Evolutionary conservation across 2,888 invertebrate genomes (phyloP).

Genomic region (Bombyx huttoni): DNA sequence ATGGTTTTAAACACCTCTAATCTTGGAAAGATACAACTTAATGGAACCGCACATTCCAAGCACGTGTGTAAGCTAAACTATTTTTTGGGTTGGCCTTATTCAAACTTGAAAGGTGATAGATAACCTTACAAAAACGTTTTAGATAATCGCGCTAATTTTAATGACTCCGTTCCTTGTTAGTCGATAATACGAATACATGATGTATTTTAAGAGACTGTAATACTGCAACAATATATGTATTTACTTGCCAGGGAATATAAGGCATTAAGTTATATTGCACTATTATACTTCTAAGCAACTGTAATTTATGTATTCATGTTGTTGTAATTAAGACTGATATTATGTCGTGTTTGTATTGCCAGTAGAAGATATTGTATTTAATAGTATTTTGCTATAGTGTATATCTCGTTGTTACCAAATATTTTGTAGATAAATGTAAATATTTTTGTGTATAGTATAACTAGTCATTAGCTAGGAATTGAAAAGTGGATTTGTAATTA

Average conservation of each 20-base stretch:
- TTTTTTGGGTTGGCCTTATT: slow-evolving; percentile 53
- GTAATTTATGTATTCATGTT: slow-evolving; percentile 20
- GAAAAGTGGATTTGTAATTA: slow-evolving; percentile 19
- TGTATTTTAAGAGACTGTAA: slow-evolving; percentile 44
- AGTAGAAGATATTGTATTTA: slow-evolving; percentile 39
- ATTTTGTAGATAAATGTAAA: slow-evolving; percentile 55
- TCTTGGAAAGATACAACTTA: slow-evolving; percentile 54
- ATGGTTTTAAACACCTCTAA: slow-evolving; percentile 39
- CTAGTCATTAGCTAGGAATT: slow-evolving; percentile 66
- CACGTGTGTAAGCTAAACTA: slow-evolving; percentile 57
- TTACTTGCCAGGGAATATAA: slow-evolving; percentile 26
- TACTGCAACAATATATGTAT: slow-evolving; percentile 33
- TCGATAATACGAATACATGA: not conserved
- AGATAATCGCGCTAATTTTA: slow-evolving; percentile 41
- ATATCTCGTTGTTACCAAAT: slow-evolving; percentile 72
- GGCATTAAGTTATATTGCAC: slow-evolving; percentile 24
- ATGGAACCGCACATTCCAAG: slow-evolving; percentile 66
- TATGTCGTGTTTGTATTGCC: slow-evolving; percentile 40
- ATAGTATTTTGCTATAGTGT: slow-evolving; percentile 63
- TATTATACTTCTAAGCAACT: slow-evolving; percentile 11
- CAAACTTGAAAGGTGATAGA: slow-evolving; percentile 49
- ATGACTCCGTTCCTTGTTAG: slow-evolving; percentile 42
- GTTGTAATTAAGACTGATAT: slow-evolving; percentile 63
- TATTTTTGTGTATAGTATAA: slow-evolving; percentile 49
- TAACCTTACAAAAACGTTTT: slow-evolving; percentile 35